phyloP scores from a whole-genome alignment of 2,113 vertebrate genomes.

The Prionailurus viverrinus region DNA sequence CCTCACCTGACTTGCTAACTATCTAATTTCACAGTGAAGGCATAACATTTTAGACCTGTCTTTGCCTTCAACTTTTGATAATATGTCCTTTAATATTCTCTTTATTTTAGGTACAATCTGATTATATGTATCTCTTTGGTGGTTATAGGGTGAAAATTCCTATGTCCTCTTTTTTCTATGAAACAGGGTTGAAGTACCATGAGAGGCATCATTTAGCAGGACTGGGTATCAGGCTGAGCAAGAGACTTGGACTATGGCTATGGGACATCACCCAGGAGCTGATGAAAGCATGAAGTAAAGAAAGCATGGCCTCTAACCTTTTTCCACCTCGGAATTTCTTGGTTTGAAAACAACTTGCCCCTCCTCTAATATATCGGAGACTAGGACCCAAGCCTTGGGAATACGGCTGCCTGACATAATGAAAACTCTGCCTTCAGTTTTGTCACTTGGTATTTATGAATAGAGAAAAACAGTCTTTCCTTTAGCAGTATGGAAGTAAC shows the following conservation, averaged over 20 bases:
- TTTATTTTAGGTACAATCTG: not conserved
- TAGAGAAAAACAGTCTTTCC: not conserved
- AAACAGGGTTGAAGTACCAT: not conserved
- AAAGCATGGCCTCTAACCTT: not conserved
- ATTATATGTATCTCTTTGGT: not conserved
- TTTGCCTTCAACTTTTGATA: not conserved
- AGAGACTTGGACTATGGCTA: not conserved
- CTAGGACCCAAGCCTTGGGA: not conserved
- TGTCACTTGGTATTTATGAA: not conserved
- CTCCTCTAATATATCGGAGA: not conserved
- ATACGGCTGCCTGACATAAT: not conserved
- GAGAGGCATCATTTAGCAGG: not conserved
- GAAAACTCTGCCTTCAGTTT: not conserved
- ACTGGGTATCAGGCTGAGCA: not conserved
- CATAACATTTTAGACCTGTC: not conserved
- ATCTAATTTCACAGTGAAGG: not conserved
- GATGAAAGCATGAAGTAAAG: not conserved
- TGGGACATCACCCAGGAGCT: not conserved
- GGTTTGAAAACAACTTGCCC: not conserved
- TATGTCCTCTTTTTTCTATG: not conserved
- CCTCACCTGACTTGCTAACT: not conserved
- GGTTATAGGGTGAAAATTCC: not conserved
- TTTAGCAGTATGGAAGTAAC: not conserved
- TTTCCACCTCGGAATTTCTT: not conserved
- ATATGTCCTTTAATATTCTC: not conserved